Evolutionary conservation across 2,113 vertebrate species (phyloP), one percentile per base, ranked within the genome.

Genomic region (Salvator merianae): DNA sequence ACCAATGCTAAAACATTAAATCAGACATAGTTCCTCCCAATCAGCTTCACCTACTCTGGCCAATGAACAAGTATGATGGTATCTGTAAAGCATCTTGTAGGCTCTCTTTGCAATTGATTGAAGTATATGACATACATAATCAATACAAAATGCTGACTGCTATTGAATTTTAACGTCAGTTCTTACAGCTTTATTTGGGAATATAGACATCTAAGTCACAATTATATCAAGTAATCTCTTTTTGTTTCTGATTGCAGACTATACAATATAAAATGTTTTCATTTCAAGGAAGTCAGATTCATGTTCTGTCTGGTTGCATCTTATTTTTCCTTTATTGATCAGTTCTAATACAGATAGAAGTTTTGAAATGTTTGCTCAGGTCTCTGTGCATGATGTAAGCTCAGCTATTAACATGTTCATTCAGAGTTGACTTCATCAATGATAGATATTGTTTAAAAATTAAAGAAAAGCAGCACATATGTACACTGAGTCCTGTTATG

Each of bases 141-240:
- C 83, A 90, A 40, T 83, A 90, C 81, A 84, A 90, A 92, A 87
- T 91, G 87, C 77, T 63, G 55, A 26, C 79, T 77, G 36, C 70
- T 85, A 53, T 84, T 90, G 86, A 90, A 81, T 82, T 84, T 73
- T 68, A 28, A 18, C 81, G n/a, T 80, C 81, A 77, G 3, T 85
- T 83, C 0, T 81, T 38, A 6, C 13, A 10, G 20, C 30, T 40
- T 74, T 75, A 53, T n/a, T 32, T 78, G 79, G 87, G 75, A 82
- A 91, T 83, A 66, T 75, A 77, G 43, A 89, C 89, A 87, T 79
- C 72, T 76, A 74, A 79, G 83, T 89, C 89, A 81, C 85, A 89
- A 70, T 76, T 38, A 0, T 77, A 91, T 91, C 88, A 86, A 87
- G 4, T 66, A 28, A 50, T 70, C 0, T 0, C 59, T 32, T 88